Evolutionary conservation across 2,888 invertebrate genomes (phyloP).

Genomic region (Latrodectus hesperus): DNA sequence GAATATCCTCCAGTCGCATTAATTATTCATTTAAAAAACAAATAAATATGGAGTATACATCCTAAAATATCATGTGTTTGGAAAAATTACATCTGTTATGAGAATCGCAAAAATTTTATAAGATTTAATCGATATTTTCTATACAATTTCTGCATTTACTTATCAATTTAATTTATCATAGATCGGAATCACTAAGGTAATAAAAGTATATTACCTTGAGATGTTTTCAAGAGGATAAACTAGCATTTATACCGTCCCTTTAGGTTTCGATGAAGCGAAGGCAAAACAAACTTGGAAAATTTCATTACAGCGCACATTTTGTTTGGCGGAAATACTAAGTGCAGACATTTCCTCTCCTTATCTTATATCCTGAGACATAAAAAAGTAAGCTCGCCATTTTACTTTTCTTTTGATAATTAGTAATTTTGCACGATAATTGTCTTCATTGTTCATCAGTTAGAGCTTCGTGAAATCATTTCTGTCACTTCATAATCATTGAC

Average conservation of each 20-base stretch:
- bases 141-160: no score
- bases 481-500: no score
- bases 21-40: no score
- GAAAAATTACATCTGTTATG: not conserved
- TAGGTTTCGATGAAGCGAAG: not conserved
- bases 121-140: not conserved
- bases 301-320: not conserved
- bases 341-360: slow-evolving; percentile 2
- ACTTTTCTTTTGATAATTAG: not conserved
- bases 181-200: not conserved
- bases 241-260: not conserved
- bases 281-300: not conserved
- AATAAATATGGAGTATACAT: no score
- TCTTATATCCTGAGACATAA: slow-evolving; percentile 3
- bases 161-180: not conserved
- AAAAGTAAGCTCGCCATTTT: not conserved
- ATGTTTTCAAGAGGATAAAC: not conserved
- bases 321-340: not conserved
- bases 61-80: no score
- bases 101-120: not conserved
- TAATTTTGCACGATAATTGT: no score
- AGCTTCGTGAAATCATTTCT: no score
- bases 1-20: no score
- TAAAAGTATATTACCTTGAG: not conserved
- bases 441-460: no score